These are phyloP conservation scores for Caenorhabditis zanzibari DNA, from an alignment of 2,888 invertebrate genomes.

Conservation along the genomic window DNA sequence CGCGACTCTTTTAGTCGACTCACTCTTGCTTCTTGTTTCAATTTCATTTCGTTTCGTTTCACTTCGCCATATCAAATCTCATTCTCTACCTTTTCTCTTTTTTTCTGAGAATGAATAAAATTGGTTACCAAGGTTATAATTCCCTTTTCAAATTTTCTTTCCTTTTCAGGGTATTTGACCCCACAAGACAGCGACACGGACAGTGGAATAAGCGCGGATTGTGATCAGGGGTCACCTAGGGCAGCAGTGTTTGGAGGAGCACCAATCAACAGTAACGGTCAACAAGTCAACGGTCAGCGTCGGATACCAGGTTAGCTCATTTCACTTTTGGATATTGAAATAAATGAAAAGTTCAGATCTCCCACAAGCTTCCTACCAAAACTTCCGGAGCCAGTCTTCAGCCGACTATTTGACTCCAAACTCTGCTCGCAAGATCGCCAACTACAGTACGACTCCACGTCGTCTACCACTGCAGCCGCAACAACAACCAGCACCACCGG, in stretches of 20 bases:
- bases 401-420: slow-evolving; percentile 77
- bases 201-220: slow-evolving; percentile 79
- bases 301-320: slow-evolving; percentile 28
- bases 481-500: slow-evolving; percentile 41
- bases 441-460: slow-evolving; percentile 68
- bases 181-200: slow-evolving; percentile 78
- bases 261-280: slow-evolving; percentile 15
- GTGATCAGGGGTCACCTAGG: slow-evolving; percentile 73
- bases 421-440: slow-evolving; percentile 69
- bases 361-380: slow-evolving; percentile 46
- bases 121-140: no score
- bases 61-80: slow-evolving; percentile 47
- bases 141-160: neutral
- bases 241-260: slow-evolving; percentile 40
- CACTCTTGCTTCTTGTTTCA: slow-evolving; percentile 18
- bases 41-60: slow-evolving; percentile 49
- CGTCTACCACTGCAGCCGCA: slow-evolving; percentile 69
- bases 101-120: neutral
- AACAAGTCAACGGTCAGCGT: slow-evolving; percentile 15
- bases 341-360: slow-evolving; percentile 15
- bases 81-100: neutral
- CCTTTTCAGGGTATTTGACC: slow-evolving; percentile 62
- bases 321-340: neutral
- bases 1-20: neutral
- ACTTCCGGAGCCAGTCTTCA: slow-evolving; percentile 57